Evolutionary conservation across 2,797 vertebrate species (phyloP).

Genomic region (Helicolenus hilgendorfi): DNA sequence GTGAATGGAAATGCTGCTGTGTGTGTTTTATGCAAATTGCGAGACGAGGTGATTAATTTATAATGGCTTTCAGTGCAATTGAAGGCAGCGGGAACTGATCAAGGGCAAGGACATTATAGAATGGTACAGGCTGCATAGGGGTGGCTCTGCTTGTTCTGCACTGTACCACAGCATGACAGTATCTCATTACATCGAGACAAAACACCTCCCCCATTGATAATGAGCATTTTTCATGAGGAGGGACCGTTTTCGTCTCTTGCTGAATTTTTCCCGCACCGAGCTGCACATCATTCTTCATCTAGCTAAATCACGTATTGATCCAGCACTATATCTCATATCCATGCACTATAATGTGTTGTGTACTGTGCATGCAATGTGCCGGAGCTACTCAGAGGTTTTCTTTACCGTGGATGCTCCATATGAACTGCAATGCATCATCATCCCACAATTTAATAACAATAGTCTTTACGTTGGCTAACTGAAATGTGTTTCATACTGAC

Average conservation of each 20-base stretch:
- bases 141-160: conserved; percentile 88
- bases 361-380: conserved; percentile 57
- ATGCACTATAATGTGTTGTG: conserved; percentile 73
- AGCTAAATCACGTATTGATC: conserved; percentile 84
- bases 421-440: conserved; percentile 65
- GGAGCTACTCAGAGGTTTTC: conserved; percentile 52
- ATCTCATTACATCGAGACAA: conserved; percentile 90
- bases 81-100: conserved; percentile 89
- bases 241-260: conserved; percentile 69
- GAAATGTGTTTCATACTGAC: conserved; percentile 77
- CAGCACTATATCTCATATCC: conserved; percentile 75
- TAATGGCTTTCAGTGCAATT: conserved; percentile 88
- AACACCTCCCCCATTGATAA: conserved; percentile 89
- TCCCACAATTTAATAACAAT: conserved; percentile 79
- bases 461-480: conserved; percentile 76
- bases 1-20: conserved; percentile 81
- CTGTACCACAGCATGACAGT: conserved; percentile 89
- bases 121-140: conserved; percentile 86
- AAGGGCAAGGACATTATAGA: conserved; percentile 89
- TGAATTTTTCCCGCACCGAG: conserved; percentile 75
- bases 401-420: conserved; percentile 51
- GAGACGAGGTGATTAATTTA: conserved; percentile 89
- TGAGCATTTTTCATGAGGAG: conserved; percentile 87
- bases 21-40: conserved; percentile 90
- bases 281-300: conserved; percentile 83